phyloP scores from a whole-genome alignment of 2,113 vertebrate genomes.

The Gambusia affinis region DNA sequence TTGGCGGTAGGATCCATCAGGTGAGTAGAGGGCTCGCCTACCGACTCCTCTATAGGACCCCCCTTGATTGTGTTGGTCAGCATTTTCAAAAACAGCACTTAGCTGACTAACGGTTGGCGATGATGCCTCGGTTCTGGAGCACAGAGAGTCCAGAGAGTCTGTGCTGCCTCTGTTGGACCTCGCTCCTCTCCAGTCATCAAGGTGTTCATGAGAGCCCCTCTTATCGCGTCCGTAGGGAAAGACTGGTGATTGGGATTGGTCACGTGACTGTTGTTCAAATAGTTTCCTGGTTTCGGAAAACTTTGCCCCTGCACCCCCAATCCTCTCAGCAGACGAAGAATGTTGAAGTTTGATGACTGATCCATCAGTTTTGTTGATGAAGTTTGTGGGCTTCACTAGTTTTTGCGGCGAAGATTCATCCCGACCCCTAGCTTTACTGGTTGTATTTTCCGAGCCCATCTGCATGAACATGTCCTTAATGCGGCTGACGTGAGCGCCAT shows the following conservation, averaged over 20 bases:
- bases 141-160: conserved; percentile 95
- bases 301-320: conserved; percentile 88
- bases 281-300: conserved; percentile 94
- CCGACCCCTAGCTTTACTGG: conserved; percentile 76
- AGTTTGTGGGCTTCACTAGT: conserved; percentile 87
- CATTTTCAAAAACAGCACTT: conserved; percentile 93
- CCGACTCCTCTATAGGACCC: conserved; percentile 73
- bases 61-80: conserved; percentile 77
- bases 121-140: conserved; percentile 91
- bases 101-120: conserved; percentile 97
- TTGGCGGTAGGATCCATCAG: conserved; percentile 71
- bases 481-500: conserved; percentile 95
- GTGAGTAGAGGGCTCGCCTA: conserved; percentile 82
- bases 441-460: conserved; percentile 87
- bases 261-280: conserved; percentile 90
- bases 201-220: conserved; percentile 83
- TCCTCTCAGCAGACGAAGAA: conserved; percentile 84
- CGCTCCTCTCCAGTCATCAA: conserved; percentile 87
- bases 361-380: conserved; percentile 89
- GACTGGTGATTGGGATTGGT: conserved; percentile 85
- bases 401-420: conserved; percentile 87
- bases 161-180: conserved; percentile 93
- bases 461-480: conserved; percentile 99
- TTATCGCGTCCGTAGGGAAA: conserved; percentile 88
- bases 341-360: conserved; percentile 89